phyloP scores from a whole-genome alignment of 2,113 vertebrate species.

The Ageneiosus marmoratus region DNA sequence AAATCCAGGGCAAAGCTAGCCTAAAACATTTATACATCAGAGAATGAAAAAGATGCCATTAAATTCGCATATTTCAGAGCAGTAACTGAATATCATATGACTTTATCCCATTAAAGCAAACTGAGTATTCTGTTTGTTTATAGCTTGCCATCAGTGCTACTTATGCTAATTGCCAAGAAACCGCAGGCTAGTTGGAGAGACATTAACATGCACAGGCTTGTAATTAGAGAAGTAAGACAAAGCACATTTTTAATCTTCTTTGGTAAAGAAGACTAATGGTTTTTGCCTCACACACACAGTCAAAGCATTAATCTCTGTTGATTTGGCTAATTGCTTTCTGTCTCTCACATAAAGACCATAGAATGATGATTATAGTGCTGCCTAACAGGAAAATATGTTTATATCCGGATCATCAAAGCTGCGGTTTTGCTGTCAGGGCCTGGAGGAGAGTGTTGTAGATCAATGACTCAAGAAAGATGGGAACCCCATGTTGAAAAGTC shows the following conservation, averaged over 20 bases:
- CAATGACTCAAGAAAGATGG: constrained; percentile 62
- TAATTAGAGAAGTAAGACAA: constrained; percentile 65
- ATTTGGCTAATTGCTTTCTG: constrained; percentile 65
- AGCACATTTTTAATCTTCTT: constrained; percentile 65
- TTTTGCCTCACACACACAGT: constrained; percentile 43
- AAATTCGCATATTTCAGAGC: constrained; percentile 22
- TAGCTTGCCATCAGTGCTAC: constrained; percentile 57
- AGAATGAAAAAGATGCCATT: constrained; percentile 12
- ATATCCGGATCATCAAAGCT: constrained; percentile 62
- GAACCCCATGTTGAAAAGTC: neutral
- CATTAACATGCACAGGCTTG: constrained; percentile 58
- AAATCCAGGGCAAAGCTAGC: constrained; percentile 20
- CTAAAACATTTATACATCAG: constrained; percentile 22
- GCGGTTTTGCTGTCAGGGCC: constrained; percentile 35
- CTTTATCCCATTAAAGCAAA: constrained; percentile 62
- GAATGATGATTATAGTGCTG: constrained; percentile 61
- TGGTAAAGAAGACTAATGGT: constrained; percentile 60
- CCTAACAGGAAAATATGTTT: constrained; percentile 56
- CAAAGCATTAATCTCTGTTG: constrained; percentile 67
- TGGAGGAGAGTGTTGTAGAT: constrained; percentile 53
- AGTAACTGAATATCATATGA: constrained; percentile 44
- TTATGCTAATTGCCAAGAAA: constrained; percentile 59
- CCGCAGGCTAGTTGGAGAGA: constrained; percentile 58
- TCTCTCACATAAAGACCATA: constrained; percentile 59
- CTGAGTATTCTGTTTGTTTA: constrained; percentile 65